Base-by-base conservation (phyloP, 2,797 vertebrate genomes). In the Betta splendens region DNA sequence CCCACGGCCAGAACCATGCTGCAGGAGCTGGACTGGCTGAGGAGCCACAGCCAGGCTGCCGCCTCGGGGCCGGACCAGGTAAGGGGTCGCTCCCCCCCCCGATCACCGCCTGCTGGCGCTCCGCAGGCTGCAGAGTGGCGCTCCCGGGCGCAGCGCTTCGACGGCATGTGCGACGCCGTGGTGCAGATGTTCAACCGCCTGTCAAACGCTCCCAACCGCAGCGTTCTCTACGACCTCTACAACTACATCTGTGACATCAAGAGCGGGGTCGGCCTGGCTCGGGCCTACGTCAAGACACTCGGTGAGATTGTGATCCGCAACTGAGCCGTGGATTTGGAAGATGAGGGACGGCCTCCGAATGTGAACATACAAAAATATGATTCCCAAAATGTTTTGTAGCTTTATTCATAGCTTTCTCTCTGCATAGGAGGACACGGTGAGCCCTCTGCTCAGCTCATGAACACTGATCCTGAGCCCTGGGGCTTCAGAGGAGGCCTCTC, bases 191-290 rank as follows among this genome's bases (percentile, higher is more conserved):
- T 98, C 84, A 97, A 97, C 72, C 94, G 97, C 17, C 94, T 99
- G 65, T 98, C 95, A 9, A 99, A 98, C 15, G 96, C 91, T 40
- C 95, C 97, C 60, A 99, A 99, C 90, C 92, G 97, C 83, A 92
- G 92, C 64, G 94, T 99, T 74, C 93, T 99, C 45, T 99, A 99
- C 63, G 98, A 99, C 84, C 94, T 99, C 85, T 99, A 99, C 92
- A 93, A 96, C 87, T 99, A 98, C 88, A 96, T 99, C 89, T 98
- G 96, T 89, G 98, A 99, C 87, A 98, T 99, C 88, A 99, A 99
- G 93, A 98, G 96, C 63, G 97, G 96, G 46, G 95, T 99, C 52
- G 94, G 93, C 40, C 91, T 98, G 94, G 96, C 98, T 79, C 95
- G 93, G 76, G 92, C 94, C 72, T 96, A 96, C 89, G 93, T 99